Conservation (phyloP, 2,888 invertebrate species). For the Merodon equestris region DNA sequence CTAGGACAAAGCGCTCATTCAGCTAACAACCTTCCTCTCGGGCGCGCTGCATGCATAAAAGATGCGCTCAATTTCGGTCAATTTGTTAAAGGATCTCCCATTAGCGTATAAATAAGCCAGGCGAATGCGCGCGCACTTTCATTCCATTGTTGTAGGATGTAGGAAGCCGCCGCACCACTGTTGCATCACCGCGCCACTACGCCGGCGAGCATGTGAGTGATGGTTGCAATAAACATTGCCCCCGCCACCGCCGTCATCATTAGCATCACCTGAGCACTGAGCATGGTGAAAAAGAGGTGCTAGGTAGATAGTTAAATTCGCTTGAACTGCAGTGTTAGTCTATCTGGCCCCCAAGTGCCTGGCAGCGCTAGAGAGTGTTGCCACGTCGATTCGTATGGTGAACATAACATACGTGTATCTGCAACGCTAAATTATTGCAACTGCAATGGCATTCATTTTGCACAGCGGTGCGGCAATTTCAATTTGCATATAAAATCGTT, state of each 20-base stretch:
- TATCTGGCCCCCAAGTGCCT: conserved; percentile 34
- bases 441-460: conserved; percentile 59
- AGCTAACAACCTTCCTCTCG: conserved; percentile 42
- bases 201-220: conserved; percentile 47
- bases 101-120: conserved; percentile 64
- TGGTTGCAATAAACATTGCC: conserved; percentile 63
- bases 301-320: conserved; percentile 55
- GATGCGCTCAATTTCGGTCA: conserved; percentile 66
- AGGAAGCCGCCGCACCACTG: conserved; percentile 61
- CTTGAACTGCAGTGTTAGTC: conserved; percentile 43
- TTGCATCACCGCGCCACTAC: no score
- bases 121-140: conserved; percentile 16
- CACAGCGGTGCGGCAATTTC: conserved; percentile 54
- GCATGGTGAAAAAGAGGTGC: conserved; percentile 44
- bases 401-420: conserved; percentile 39
- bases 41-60: conserved; percentile 62
- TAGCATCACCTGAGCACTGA: conserved; percentile 26
- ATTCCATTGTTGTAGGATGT: conserved; percentile 61
- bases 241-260: conserved; percentile 21
- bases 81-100: conserved; percentile 67
- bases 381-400: no score
- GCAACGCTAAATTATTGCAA: conserved; percentile 66
- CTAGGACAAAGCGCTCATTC: conserved; percentile 51
- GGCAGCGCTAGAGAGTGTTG: conserved; percentile 15
- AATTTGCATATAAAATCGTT: conserved; percentile 68